Base-by-base conservation (phyloP, 2,797 vertebrate species). In the Acanthurus leucopareius region DNA sequence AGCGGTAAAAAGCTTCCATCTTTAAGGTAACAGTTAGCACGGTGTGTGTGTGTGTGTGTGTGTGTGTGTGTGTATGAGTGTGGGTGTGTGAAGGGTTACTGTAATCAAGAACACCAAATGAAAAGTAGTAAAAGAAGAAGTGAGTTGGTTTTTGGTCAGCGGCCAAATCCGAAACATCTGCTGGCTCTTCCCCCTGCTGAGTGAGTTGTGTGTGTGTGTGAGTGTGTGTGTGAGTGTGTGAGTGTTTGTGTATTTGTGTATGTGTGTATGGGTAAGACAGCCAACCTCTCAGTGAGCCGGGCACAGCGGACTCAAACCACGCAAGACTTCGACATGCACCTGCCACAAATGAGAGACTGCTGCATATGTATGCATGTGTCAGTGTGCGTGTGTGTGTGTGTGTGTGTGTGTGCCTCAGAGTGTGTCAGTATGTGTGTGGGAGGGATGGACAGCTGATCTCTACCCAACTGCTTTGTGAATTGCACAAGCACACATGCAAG, bases 141-240 rank as follows among this genome's bases (percentile, higher is more conserved):
- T 78, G 54, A 47, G 17, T 60, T 75, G 84, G 61, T 75, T 86
- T 75, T 87, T 84, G 76, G 83, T 81, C 72, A 72, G 47, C 10
- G 2, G 79, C 80, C 75, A 77, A 82, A 83, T 83, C 65, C 4
- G 6, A 90, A 91, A 91, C 87, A 91, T 91, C 90, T 91, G 92
- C 48, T 73, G 40, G 60, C 61, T 71, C 69, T 63, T 75, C 49
- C 78, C 73, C 70, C 72, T 20, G 14, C 59, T 64, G 45, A 14
- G 45, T 14, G 5, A 7, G 74, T 42, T 42, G 66, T 54, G 58
- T 42, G 40, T 62, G 49, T 32, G 70, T 69, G 47, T 62, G 56
- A 40, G 63, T 72, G 25, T 25, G 44, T 62, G 25, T 32, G 17
- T 32, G n/a, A 28, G 52, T 35, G 70, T 69, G 52, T 62, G 56